Evolutionary conservation across 2,888 invertebrate genomes (phyloP).

Genomic region (Choristoneura rosaceana): DNA sequence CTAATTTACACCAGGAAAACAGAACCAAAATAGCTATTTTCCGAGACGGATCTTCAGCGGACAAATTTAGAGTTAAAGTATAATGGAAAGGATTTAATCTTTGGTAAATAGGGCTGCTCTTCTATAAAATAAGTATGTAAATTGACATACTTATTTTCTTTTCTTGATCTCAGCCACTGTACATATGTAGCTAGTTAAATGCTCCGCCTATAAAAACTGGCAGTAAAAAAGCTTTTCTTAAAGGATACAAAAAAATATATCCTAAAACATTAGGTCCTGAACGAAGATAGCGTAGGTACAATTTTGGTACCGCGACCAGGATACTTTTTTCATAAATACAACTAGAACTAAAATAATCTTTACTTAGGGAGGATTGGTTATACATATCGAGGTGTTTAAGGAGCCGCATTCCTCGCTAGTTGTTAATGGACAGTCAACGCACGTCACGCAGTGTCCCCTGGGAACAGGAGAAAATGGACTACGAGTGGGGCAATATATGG

Average conservation of each 20-base stretch:
- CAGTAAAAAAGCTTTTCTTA: too few relatives aligned
- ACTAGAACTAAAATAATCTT: background rate
- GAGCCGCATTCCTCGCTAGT: conserved; percentile 41
- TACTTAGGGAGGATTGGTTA: background rate
- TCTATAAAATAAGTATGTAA: too few relatives aligned
- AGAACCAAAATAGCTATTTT: background rate
- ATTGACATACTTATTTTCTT: too few relatives aligned
- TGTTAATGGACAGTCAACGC: conserved; percentile 37
- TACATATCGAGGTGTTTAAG: background rate
- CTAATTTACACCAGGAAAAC: background rate
- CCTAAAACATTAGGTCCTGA: background rate
- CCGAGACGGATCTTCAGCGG: background rate
- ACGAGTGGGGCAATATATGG: background rate
- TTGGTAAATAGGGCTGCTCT: too few relatives aligned
- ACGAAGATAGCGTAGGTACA: background rate
- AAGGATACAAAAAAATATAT: too few relatives aligned
- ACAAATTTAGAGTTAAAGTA: too few relatives aligned
- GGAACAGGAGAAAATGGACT: conserved; percentile 2
- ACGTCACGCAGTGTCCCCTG: conserved; percentile 16
- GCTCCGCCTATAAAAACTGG: too few relatives aligned
- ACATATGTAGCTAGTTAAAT: too few relatives aligned
- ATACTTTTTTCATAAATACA: background rate
- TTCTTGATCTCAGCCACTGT: too few relatives aligned
- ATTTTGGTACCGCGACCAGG: background rate
- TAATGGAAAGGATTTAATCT: too few relatives aligned